phyloP scores from a whole-genome alignment of 2,797 vertebrate species.

The Potorous gilbertii region DNA sequence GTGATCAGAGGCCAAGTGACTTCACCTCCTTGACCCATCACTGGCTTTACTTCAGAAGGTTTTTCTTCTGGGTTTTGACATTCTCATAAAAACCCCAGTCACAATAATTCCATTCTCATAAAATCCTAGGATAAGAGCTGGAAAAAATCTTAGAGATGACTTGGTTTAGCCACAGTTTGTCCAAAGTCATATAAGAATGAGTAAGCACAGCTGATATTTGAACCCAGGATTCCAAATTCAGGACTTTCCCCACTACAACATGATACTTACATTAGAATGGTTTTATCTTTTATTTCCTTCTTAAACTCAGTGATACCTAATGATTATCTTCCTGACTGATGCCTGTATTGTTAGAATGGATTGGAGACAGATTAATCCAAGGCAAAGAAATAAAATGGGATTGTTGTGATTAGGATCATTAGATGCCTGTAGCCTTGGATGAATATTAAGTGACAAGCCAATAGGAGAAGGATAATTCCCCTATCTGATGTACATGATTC shows the following conservation, averaged over 20 bases:
- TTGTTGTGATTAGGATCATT: slow-evolving; percentile 5
- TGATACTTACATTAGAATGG: background rate
- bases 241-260: background rate
- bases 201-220: background rate
- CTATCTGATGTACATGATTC: slow-evolving; percentile 21
- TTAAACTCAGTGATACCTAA: background rate
- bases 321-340: slow-evolving; percentile 27
- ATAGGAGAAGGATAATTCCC: slow-evolving; percentile 2
- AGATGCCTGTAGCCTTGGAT: background rate
- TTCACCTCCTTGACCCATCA: background rate
- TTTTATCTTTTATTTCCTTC: background rate
- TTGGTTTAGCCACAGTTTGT: background rate
- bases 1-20: background rate
- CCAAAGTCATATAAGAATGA: background rate
- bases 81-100: background rate
- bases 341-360: slow-evolving; percentile 24
- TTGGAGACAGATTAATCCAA: slow-evolving; percentile 57
- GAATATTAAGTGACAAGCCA: background rate
- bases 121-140: background rate
- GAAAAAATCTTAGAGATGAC: background rate
- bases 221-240: background rate
- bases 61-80: background rate
- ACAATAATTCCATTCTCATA: background rate
- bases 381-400: background rate
- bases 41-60: background rate